Conservation (phyloP, 1,140 invertebrate species). For the Halyomorpha halys region DNA sequence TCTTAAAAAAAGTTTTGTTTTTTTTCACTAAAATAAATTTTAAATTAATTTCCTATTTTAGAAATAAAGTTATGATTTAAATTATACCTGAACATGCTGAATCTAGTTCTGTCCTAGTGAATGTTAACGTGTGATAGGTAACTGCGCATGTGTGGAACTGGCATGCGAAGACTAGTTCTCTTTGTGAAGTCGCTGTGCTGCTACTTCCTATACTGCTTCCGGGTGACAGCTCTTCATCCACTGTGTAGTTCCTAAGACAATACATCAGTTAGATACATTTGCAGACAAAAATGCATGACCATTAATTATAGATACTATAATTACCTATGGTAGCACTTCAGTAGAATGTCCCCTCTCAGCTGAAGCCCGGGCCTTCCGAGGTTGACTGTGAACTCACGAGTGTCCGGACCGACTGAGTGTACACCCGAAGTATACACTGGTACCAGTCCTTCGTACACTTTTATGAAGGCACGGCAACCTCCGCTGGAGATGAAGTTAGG, state of each 20-base stretch:
- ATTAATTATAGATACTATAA: background rate
- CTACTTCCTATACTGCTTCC: constrained; percentile 23
- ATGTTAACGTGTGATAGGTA: constrained; percentile 66
- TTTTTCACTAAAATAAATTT: too few species aligned
- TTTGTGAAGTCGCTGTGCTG: constrained; percentile 27
- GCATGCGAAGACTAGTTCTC: constrained; percentile 61
- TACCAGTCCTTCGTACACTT: constrained; percentile 73
- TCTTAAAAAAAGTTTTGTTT: too few species aligned
- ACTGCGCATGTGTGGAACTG: constrained; percentile 91
- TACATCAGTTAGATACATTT: background rate
- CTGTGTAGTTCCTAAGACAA: constrained; percentile 29
- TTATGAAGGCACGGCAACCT: constrained; percentile 67
- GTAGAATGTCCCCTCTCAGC: constrained; percentile 74
- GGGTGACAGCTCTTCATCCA: constrained; percentile 24
- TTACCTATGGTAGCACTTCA: constrained; percentile 76
- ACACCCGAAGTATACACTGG: constrained; percentile 77
- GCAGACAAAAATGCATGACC: background rate
- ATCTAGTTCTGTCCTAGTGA: constrained; percentile 77
- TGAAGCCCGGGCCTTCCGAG: constrained; percentile 59
- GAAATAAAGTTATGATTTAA: too few species aligned
- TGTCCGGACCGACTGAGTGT: constrained; percentile 54
- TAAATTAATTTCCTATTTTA: too few species aligned
- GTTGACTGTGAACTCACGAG: constrained; percentile 56
- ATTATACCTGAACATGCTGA: constrained; percentile 49
- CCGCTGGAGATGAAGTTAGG: constrained; percentile 46